Conservation (phyloP, 2,888 invertebrate species). For the Ochropacha duplaris region DNA sequence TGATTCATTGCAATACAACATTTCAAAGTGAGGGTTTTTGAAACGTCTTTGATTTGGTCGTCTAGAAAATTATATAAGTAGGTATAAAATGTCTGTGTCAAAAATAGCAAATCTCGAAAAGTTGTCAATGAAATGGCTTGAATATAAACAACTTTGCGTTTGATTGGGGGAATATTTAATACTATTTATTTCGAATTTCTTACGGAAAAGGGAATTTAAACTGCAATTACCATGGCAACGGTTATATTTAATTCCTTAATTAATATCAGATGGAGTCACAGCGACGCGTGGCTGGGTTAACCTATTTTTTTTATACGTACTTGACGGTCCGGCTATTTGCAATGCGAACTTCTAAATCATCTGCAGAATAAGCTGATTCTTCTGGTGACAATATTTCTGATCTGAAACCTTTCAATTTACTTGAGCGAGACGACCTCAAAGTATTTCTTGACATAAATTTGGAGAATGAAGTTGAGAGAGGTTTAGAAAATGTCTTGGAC, state of each 20-base stretch:
- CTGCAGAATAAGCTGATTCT: slow-evolving; percentile 31
- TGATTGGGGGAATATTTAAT: no score
- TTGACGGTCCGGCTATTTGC: slow-evolving; percentile 13
- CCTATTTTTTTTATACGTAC: slow-evolving; percentile 6
- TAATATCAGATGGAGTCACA: no score
- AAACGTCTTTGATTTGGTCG: not conserved
- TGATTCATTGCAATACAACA: slow-evolving; percentile 71
- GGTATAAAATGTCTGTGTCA: no score
- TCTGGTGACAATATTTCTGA: slow-evolving; percentile 18
- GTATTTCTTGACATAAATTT: slow-evolving; percentile 42
- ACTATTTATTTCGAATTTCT: no score
- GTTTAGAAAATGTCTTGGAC: slow-evolving; percentile 30
- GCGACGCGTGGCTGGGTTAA: no score
- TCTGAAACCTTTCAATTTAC: slow-evolving; percentile 26
- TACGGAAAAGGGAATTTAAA: no score
- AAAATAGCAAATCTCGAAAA: no score
- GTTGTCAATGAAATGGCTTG: no score
- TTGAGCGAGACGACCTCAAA: slow-evolving; percentile 27
- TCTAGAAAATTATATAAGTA: not conserved
- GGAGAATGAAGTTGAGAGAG: slow-evolving; percentile 43
- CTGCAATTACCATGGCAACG: no score
- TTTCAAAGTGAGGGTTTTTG: slow-evolving; percentile 64
- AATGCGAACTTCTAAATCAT: slow-evolving; percentile 57
- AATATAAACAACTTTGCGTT: no score
- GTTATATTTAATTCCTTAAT: no score